Evolutionary conservation across 2,888 invertebrate species (phyloP), one percentile per base, ranked within the genome.

Genomic region (Lasioglossum morio): DNA sequence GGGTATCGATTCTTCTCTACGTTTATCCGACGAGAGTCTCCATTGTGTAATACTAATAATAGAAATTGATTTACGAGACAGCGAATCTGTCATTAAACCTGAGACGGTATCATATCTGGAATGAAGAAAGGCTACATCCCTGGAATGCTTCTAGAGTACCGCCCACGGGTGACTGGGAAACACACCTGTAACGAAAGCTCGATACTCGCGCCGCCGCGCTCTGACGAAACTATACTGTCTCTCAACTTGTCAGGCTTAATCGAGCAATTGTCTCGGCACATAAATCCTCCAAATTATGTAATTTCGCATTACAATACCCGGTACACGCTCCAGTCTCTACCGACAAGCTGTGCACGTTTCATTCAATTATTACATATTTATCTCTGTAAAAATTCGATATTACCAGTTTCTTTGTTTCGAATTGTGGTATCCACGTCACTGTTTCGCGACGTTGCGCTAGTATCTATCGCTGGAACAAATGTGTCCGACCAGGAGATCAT

Each of bases 41-140:
- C 53, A 72, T 78, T 72, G 69, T 27, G 27, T 30, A 57, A 69
- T 19, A 14, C 69, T 57, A 78, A 78, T 78, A 57, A 78, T 78
- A 72, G 40, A 78, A 57, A 53, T 43, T 57, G 77, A 70, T 72
- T 78, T 78, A 70, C 23, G 40, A 53, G 37, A 78, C 70, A 46
- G n/a, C 53, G 40, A 72, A 53, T 37, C 69, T 43, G 40, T 70
- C 53, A 78, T 78, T 78, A 72, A 78, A 69, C 77, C 48, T 14
- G 70, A 14, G 19, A 12, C 77, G n/a, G 23, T 27, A 27, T 23
- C 69, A 30, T 27, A 57, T 14, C n/a, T 14, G 48, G 30, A 57
- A 72, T 40, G 77, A 57, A 70, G 57, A 53, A 66, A 77, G 48
- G 34, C n/a, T 30, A 14, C 46, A 48, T 69, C 66, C 43, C 43